Evolutionary conservation across 2,113 vertebrate genomes (phyloP).

Genomic region (Narcine bancroftii): DNA sequence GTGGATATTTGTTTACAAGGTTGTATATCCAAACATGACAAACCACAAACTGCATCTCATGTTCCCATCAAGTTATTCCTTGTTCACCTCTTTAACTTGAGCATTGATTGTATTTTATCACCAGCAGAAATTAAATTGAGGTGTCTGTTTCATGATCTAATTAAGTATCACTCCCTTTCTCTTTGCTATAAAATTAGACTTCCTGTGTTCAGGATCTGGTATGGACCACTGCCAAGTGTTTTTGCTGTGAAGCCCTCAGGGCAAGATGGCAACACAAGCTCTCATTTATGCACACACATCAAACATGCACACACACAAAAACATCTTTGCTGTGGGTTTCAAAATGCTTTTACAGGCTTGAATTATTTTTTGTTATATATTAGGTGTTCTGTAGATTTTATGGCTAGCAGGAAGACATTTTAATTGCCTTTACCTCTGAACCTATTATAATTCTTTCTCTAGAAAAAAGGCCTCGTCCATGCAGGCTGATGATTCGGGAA

Average conservation of each 20-base stretch:
- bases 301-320: constrained; percentile 22
- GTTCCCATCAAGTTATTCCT: not conserved
- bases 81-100: not conserved
- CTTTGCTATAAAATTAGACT: constrained; percentile 75
- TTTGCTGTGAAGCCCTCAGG: constrained; percentile 54
- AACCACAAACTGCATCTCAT: not conserved
- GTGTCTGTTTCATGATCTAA: constrained; percentile 71
- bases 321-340: constrained; percentile 28
- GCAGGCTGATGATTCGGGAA: not conserved
- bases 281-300: constrained; percentile 60
- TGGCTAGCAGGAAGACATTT: constrained; percentile 28
- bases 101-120: constrained; percentile 57
- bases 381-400: constrained; percentile 36
- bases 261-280: constrained; percentile 57
- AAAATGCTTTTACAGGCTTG: constrained; percentile 30
- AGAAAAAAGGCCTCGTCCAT: constrained; percentile 2
- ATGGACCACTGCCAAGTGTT: constrained; percentile 57
- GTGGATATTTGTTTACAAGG: not conserved
- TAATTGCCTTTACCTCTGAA: constrained; percentile 33
- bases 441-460: constrained; percentile 30
- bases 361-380: constrained; percentile 36
- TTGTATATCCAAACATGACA: not conserved
- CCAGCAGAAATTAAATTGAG: constrained; percentile 74
- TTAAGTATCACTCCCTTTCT: constrained; percentile 67
- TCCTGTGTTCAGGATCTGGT: constrained; percentile 68